Conservation (phyloP, 2,797 vertebrate species). For the Peromyscus melanophrys region DNA sequence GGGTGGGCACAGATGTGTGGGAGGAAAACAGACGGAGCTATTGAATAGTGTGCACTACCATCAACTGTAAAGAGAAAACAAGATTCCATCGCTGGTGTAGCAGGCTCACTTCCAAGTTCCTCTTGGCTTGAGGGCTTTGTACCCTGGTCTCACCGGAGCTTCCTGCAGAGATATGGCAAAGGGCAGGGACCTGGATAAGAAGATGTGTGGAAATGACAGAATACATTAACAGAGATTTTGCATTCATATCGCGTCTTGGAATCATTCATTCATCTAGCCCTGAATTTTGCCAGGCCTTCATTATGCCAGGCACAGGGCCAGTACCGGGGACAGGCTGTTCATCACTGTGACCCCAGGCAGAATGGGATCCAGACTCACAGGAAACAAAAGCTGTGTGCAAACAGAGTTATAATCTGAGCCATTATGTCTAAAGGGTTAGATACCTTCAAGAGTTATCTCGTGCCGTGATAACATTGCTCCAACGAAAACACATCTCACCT, state of each 20-base stretch:
- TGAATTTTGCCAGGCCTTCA: not conserved
- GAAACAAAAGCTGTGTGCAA: not conserved
- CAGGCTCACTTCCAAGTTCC: slow-evolving; percentile 23
- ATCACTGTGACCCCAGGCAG: not conserved
- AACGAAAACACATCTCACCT: slow-evolving; percentile 1
- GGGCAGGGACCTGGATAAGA: not conserved
- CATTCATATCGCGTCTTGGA: not conserved
- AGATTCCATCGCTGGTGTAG: not conserved
- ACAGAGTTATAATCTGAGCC: not conserved
- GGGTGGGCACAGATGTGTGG: not conserved
- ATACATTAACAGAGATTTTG: not conserved
- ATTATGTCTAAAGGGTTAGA: not conserved
- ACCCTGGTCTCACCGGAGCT: not conserved
- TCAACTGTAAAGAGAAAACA: not conserved
- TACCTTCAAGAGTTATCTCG: slow-evolving; percentile 21
- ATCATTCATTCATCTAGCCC: not conserved
- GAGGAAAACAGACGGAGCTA: not conserved
- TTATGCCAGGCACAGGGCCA: not conserved
- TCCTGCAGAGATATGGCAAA: not conserved
- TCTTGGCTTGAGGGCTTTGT: not conserved
- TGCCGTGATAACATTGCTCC: slow-evolving; percentile 23
- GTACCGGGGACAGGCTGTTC: not conserved
- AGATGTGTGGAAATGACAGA: not conserved
- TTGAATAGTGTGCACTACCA: not conserved
- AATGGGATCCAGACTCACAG: slow-evolving; percentile 36